These are phyloP conservation scores for Cygnus buccinator DNA, from an alignment of 2,113 vertebrate genomes.

Conservation along the genomic window DNA sequence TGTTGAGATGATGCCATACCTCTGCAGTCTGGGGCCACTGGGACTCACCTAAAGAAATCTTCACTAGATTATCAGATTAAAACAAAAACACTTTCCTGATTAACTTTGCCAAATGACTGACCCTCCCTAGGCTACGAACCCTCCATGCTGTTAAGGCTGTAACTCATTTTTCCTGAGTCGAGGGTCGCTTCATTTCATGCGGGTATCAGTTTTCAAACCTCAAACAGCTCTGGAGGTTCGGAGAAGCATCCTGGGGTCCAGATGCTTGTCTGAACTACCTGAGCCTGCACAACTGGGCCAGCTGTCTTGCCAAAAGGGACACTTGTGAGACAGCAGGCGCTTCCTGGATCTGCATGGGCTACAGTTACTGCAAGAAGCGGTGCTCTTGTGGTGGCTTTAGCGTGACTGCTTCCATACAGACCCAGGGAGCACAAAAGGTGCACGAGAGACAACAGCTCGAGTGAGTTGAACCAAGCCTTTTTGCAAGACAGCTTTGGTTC, in stretches of 20 bases:
- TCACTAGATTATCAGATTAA: neutral
- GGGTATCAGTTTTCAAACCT: constrained; percentile 52
- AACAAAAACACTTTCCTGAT: neutral
- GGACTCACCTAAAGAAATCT: neutral
- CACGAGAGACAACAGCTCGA: neutral
- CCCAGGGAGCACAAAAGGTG: neutral
- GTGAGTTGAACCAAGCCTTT: neutral
- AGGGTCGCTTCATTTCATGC: constrained; percentile 40
- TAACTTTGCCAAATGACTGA: constrained; percentile 16
- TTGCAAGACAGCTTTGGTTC: constrained; percentile 52
- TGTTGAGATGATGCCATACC: neutral
- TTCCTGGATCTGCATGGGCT: constrained; percentile 52
- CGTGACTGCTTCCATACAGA: constrained; percentile 26
- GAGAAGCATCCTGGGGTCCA: constrained; percentile 29
- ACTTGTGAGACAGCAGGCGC: neutral
- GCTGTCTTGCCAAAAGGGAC: constrained; percentile 15
- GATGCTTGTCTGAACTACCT: constrained; percentile 58
- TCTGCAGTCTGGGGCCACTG: neutral
- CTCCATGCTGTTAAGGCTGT: neutral
- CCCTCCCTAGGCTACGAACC: neutral
- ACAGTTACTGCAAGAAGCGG: constrained; percentile 4
- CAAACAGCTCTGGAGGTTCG: constrained; percentile 34
- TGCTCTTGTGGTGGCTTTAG: constrained; percentile 43
- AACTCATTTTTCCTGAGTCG: constrained; percentile 47
- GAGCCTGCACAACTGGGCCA: constrained; percentile 23